phyloP scores from a whole-genome alignment of 2,797 vertebrate genomes.

The Sciaenops ocellatus region DNA sequence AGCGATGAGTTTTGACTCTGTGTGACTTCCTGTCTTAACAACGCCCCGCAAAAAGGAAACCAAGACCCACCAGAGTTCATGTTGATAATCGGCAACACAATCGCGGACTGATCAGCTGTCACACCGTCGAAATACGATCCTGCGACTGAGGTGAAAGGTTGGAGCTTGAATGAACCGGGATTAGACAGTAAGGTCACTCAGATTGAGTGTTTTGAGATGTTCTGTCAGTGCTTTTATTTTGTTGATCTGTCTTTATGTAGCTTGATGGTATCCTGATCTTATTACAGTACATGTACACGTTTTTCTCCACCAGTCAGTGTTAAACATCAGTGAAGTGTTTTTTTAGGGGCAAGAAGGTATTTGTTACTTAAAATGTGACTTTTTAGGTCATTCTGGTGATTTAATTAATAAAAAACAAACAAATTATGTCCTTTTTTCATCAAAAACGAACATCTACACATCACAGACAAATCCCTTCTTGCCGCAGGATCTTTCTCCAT shows the following conservation, averaged over 20 bases:
- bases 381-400: not conserved
- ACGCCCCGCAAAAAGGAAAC: constrained; percentile 69
- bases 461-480: not conserved
- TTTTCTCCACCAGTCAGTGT: not conserved
- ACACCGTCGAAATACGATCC: not conserved
- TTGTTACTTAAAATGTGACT: not conserved
- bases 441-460: not conserved
- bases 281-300: not conserved
- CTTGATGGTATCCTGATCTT: not conserved
- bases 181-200: constrained; percentile 43
- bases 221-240: not conserved
- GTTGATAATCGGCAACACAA: not conserved
- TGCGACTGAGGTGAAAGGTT: not conserved
- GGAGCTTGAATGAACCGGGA: constrained; percentile 13
- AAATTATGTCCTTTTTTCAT: not conserved
- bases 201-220: not conserved
- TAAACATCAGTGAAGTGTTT: not conserved
- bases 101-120: constrained; percentile 19
- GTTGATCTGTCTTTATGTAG: not conserved
- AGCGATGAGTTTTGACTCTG: not conserved
- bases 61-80: constrained; percentile 30
- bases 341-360: no score
- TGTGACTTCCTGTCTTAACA: constrained; percentile 78
- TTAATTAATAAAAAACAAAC: not conserved
- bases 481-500: constrained; percentile 57